Evolutionary conservation across 2,113 vertebrate species (phyloP).

Genomic region (Gasterosteus nipponicus): DNA sequence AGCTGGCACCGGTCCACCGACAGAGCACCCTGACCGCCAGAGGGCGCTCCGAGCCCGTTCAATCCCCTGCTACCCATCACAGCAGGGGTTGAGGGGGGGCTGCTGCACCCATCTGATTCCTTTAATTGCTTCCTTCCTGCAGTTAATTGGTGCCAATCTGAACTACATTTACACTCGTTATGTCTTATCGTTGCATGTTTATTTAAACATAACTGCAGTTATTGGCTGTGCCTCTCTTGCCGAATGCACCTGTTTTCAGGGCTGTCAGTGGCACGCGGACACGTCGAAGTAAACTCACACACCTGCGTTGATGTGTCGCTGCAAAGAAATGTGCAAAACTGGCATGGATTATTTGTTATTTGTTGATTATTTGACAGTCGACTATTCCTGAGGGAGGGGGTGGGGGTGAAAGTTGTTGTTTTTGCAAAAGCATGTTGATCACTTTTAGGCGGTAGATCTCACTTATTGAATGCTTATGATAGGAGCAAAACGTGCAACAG

Average conservation of each 20-base stretch:
- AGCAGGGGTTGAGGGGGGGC: neutral
- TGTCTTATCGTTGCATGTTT: no score
- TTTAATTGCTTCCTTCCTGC: constrained; percentile 70
- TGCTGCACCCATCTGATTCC: constrained; percentile 43
- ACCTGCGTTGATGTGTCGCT: neutral
- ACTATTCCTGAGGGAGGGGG: neutral
- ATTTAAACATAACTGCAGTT: neutral
- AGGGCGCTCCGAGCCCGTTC: constrained; percentile 53
- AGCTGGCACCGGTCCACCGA: neutral
- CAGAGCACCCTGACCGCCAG: constrained; percentile 35
- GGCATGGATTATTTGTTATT: neutral
- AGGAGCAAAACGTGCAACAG: neutral
- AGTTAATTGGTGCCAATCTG: constrained; percentile 64
- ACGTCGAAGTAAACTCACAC: constrained; percentile 39
- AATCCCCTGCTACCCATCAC: neutral
- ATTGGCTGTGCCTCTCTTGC: neutral
- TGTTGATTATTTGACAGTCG: no score
- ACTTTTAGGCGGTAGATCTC: accelerated
- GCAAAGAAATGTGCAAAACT: constrained; percentile 17
- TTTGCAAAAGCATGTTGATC: constrained; percentile 1
- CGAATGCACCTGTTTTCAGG: constrained; percentile 43
- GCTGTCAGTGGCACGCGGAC: constrained; percentile 27
- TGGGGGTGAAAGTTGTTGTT: neutral
- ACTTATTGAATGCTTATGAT: neutral
- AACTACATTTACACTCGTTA: neutral